Evolutionary conservation across 2,797 vertebrate species (phyloP), one percentile per base, ranked within the genome.

Genomic region (Lycodopsis pacificus): DNA sequence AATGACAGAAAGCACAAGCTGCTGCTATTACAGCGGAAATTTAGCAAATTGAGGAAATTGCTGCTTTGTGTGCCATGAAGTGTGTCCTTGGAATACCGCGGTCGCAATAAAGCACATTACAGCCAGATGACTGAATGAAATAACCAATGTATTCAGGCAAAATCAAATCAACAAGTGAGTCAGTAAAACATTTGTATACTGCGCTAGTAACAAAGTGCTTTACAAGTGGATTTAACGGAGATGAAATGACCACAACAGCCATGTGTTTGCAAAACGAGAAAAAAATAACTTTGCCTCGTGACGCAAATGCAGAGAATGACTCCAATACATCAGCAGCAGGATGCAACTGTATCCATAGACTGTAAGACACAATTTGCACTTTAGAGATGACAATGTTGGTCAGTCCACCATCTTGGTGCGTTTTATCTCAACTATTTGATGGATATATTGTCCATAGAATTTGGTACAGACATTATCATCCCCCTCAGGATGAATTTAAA

Each of bases 101-200:
- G 61, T 64, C 51, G 22, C 56, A 71, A 49, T 76, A 46, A 73
- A 72, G 46, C 42, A 19, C 65, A 70, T 76, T 49, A 77, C 49
- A 79, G 80, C 58, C 59, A 78, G 22, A 69, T 54, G 79, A 82
- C 58, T 73, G 25, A 65, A 61, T 67, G 57, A 68, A 80, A 83
- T 66, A 49, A 71, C 64, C 4, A 38, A 27, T 64, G 22, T 76
- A 71, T 36, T 48, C 25, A 0, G 46, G 51, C 19, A 42, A 66
- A 72, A 82, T 59, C 40, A 58, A 71, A 53, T 53, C n/a, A 53
- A 25, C 13, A 5, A 14, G 13, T 14, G 27, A 54, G 53, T 27
- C 5, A 54, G 12, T 27, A 14, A 54, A 49, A 27, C 12, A 14
- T 25, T 25, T 25, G 7, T 0, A 27, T 54, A 15, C 13, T 14